These are phyloP conservation scores for Eumacrocentrus americanus DNA, from an alignment of 2,888 invertebrate genomes.

Conservation along the genomic window DNA sequence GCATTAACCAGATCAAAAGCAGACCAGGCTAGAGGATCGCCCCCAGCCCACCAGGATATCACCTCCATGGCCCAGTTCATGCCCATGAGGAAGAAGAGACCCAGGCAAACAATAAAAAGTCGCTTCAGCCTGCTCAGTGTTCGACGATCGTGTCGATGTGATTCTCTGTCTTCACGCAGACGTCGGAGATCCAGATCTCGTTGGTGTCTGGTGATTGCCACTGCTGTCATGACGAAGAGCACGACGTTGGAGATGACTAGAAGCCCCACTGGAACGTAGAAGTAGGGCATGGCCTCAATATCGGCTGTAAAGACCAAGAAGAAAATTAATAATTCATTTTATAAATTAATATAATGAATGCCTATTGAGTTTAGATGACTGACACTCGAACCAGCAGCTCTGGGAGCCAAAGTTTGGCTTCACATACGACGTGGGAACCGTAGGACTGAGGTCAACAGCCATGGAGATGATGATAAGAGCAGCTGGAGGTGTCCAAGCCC, in stretches of 20 bases:
- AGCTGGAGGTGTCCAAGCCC: constrained; percentile 66
- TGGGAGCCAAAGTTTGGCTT: constrained; percentile 67
- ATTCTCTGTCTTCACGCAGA: constrained; percentile 52
- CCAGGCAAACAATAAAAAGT: constrained; percentile 65
- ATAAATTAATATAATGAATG: no score
- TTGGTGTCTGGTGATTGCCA: constrained; percentile 62
- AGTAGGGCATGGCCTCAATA: constrained; percentile 67
- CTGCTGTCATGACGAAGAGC: constrained; percentile 66
- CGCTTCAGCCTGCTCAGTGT: constrained; percentile 56
- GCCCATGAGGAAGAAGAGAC: constrained; percentile 72
- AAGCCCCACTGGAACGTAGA: constrained; percentile 68
- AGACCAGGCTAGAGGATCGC: constrained; percentile 65
- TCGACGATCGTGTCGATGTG: constrained; percentile 50
- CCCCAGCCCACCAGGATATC: constrained; percentile 69
- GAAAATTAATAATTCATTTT: no score
- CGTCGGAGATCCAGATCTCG: constrained; percentile 64
- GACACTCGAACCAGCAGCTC: constrained; percentile 70
- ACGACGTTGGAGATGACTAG: constrained; percentile 65
- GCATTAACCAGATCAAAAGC: constrained; percentile 74
- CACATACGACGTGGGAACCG: constrained; percentile 67
- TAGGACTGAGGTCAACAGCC: constrained; percentile 67
- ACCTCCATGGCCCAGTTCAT: constrained; percentile 76
- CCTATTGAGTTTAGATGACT: no score
- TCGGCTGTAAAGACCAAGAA: no score
- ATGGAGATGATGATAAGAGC: constrained; percentile 66